phyloP scores from a whole-genome alignment of 2,797 vertebrate genomes.

The Ibycter americanus region DNA sequence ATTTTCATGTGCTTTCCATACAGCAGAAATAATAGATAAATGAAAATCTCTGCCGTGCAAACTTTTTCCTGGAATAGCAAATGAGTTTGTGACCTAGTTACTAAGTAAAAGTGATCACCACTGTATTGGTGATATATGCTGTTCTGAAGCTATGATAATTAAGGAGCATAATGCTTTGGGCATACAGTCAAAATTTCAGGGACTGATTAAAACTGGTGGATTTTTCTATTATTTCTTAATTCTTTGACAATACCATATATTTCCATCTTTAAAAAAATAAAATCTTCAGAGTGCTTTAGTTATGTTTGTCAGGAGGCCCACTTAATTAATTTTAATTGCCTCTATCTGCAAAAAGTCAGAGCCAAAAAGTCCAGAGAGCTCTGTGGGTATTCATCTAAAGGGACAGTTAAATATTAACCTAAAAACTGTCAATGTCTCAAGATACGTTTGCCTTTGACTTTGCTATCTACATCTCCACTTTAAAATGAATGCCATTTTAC shows the following conservation, averaged over 20 bases:
- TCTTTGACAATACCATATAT: neutral
- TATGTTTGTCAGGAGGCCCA: neutral
- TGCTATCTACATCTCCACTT: neutral
- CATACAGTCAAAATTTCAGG: neutral
- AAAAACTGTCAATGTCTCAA: neutral
- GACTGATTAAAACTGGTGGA: neutral
- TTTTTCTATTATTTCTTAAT: neutral
- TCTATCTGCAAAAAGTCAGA: neutral
- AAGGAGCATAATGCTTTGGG: neutral
- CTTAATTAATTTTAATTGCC: neutral
- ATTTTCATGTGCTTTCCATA: neutral
- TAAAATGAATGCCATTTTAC: neutral
- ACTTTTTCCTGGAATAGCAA: slow-evolving; percentile 6
- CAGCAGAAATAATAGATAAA: slow-evolving; percentile 19
- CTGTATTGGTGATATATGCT: neutral
- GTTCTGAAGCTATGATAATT: neutral
- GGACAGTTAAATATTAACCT: neutral
- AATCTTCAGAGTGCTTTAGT: neutral
- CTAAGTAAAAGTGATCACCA: neutral
- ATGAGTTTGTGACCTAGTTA: slow-evolving; percentile 26
- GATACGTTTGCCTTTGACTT: neutral
- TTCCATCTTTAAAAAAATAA: neutral
- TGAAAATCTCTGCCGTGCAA: neutral
- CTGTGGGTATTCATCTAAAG: neutral
- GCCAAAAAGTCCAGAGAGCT: neutral